Percentiles rank a stretch among this genome's conserved stretches.
These are phyloP conservation scores for Hipparchia sbordonii DNA, from an alignment of 2,888 invertebrate genomes.

Conservation along the genomic window DNA sequence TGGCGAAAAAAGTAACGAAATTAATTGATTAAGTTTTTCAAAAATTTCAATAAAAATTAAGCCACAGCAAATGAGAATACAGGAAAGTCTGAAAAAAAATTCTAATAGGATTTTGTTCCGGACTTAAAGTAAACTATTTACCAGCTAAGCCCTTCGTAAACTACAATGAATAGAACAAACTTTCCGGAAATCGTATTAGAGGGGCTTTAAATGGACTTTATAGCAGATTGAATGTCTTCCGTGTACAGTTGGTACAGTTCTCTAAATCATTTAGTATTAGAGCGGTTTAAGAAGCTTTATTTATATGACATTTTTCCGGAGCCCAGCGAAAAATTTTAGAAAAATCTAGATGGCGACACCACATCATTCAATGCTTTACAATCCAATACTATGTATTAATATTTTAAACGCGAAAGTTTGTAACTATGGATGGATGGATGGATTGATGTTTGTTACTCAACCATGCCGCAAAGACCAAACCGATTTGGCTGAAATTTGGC, in stretches of 20 bases:
- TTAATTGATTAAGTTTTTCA: too few relatives aligned
- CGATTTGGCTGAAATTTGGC: too few relatives aligned
- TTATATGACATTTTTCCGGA: not conserved
- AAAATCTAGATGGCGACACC: not conserved
- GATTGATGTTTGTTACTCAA: too few relatives aligned
- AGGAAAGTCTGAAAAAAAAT: not conserved
- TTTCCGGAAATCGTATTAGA: conserved; percentile 17
- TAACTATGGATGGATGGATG: too few relatives aligned
- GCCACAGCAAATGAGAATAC: too few relatives aligned
- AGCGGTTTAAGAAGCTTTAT: not conserved
- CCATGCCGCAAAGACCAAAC: too few relatives aligned
- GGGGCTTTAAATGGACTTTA: conserved; percentile 27
- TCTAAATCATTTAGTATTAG: conserved; percentile 7
- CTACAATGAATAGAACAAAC: conserved; percentile 16
- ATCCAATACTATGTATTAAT: too few relatives aligned
- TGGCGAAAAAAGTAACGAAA: too few relatives aligned
- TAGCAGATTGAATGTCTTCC: conserved; percentile 24
- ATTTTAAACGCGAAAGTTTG: too few relatives aligned
- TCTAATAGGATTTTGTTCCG: not conserved
- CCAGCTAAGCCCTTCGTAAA: conserved; percentile 15
- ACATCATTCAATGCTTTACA: not conserved
- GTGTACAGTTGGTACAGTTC: not conserved
- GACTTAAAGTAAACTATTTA: not conserved
- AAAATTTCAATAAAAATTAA: too few relatives aligned
- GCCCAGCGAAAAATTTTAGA: not conserved